Evolutionary conservation across 2,113 vertebrate species (phyloP), one percentile per base, ranked within the genome.

Genomic region (Nibea coibor): DNA sequence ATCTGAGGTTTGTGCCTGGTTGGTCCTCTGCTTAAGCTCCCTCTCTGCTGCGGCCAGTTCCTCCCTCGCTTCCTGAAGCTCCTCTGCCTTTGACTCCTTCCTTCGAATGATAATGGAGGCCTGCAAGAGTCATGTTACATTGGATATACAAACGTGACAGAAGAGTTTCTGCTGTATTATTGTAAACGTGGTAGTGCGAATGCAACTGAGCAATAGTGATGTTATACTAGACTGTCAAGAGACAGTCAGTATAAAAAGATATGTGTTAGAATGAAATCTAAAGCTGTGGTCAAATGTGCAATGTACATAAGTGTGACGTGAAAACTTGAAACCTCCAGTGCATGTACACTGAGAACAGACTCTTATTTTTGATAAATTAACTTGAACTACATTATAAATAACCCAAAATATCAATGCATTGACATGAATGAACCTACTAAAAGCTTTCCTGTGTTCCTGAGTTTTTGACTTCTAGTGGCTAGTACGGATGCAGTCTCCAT

Each of bases 11-110:
- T 89, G 95, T 73, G 94, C 93, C 92, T 96, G 96, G 64, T 47
- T 95, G 61, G 78, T 95, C 93, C 96, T 98, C 75, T 95, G 92
- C 10, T 90, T 93, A 86, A 96, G 90, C 84, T 98, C 95, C 82
- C 66, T 96, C 72, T 98, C 97, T 8, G 95, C 65, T 3, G 64
- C 92, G 0, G 93, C 82, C 88, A 98, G 84, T 89, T 98, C 96
- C 77, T 99, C 97, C 78, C 96, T 97, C 16, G 96, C 95, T 81
- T 96, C 96, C 92, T 99, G 97, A 20, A 99, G 95, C 87, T 99
- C 97, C 88, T 99, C 96, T 1, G 97, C 97, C 90, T 97, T 99
- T 11, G 95, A 96, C 91, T 97, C 97, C 93, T 99, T 99, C 81
- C 96, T 99, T 82, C 95, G 96, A 58, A 95, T 91, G 76, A 99